Evolutionary conservation across 2,113 vertebrate species (phyloP).

Genomic region (Orientallactaga bullata): DNA sequence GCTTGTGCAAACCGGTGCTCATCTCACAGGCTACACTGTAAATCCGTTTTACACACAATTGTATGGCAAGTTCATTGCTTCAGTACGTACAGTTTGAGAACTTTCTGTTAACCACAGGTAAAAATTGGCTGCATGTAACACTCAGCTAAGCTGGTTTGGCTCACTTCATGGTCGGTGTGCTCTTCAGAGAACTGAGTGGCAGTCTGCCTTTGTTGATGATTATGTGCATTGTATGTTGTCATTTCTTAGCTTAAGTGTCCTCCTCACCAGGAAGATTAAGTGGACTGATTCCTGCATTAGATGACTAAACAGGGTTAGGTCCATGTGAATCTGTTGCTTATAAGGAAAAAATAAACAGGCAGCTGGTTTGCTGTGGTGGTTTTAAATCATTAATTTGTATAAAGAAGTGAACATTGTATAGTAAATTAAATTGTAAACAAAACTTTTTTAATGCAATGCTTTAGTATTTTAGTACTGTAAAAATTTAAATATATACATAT

Average conservation of each 20-base stretch:
- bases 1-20: conserved; percentile 90
- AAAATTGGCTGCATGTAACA: conserved; percentile 81
- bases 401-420: conserved; percentile 95
- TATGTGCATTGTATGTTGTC: conserved; percentile 79
- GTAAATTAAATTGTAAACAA: conserved; percentile 97
- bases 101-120: conserved; percentile 86
- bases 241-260: conserved; percentile 80
- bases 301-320: conserved; percentile 93
- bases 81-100: conserved; percentile 82
- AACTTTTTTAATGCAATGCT: conserved; percentile 92
- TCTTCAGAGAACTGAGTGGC: conserved; percentile 74
- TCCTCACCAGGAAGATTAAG: conserved; percentile 85
- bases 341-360: conserved; percentile 87
- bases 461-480: conserved; percentile 98
- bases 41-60: conserved; percentile 84
- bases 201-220: conserved; percentile 80
- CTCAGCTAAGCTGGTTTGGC: conserved; percentile 78
- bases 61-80: conserved; percentile 85
- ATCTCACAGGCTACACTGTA: conserved; percentile 88
- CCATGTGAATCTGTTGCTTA: conserved; percentile 84
- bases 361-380: conserved; percentile 97
- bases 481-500: conserved; percentile 86
- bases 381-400: conserved; percentile 95
- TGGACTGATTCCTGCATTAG: conserved; percentile 84
- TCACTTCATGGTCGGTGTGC: conserved; percentile 68